Percentiles rank a stretch among this genome's conserved stretches.
Evolutionary conservation across 2,888 invertebrate species (phyloP).

Genomic region (Mongoloraphidia duomilia): DNA sequence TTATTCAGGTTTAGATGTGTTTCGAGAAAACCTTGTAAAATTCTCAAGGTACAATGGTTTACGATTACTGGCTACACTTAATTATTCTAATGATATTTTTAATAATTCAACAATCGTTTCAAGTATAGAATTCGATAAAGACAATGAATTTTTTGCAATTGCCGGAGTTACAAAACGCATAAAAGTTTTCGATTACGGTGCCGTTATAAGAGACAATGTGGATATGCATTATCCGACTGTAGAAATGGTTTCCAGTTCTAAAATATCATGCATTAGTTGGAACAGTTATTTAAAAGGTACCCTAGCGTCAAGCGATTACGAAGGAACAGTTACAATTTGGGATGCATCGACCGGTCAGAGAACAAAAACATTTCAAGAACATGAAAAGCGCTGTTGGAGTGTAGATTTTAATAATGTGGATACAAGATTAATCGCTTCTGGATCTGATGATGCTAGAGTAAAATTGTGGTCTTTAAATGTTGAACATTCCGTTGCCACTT

Average conservation of each 20-base stretch:
- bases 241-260: slow-evolving; percentile 83
- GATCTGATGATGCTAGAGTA: slow-evolving; percentile 84
- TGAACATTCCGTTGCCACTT: slow-evolving; percentile 71
- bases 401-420: slow-evolving; percentile 90
- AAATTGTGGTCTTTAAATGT: slow-evolving; percentile 85
- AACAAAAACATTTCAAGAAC: slow-evolving; percentile 68
- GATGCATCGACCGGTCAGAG: slow-evolving; percentile 67
- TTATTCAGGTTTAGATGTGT: slow-evolving; percentile 49
- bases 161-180: slow-evolving; percentile 91
- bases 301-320: slow-evolving; percentile 86
- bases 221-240: slow-evolving; percentile 86
- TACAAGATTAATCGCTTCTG: slow-evolving; percentile 78
- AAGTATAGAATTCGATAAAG: slow-evolving; percentile 92
- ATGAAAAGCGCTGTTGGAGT: slow-evolving; percentile 92
- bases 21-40: slow-evolving; percentile 73
- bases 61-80: slow-evolving; percentile 70
- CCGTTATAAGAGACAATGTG: slow-evolving; percentile 70
- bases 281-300: slow-evolving; percentile 80
- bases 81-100: slow-evolving; percentile 80
- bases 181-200: slow-evolving; percentile 81
- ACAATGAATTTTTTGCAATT: slow-evolving; percentile 89
- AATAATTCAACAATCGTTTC: slow-evolving; percentile 77
- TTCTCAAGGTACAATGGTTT: slow-evolving; percentile 69
- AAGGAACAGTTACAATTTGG: slow-evolving; percentile 88
- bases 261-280: slow-evolving; percentile 91